Evolutionary conservation across 2,113 vertebrate genomes (phyloP), one percentile per base, ranked within the genome.

Genomic region (Reinhardtius hippoglossoides): DNA sequence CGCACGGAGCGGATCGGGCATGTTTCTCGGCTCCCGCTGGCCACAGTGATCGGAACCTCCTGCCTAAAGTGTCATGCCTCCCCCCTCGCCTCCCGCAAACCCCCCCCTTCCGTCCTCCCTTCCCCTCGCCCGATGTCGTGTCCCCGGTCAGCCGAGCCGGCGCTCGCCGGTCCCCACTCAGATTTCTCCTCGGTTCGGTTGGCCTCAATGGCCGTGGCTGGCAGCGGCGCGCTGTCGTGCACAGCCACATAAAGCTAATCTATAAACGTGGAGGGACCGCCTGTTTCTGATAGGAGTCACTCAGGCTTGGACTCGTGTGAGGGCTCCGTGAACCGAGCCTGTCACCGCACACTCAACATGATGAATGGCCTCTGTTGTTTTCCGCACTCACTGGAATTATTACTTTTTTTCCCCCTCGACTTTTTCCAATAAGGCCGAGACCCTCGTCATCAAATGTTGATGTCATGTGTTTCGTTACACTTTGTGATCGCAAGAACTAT

Each of bases 21-120:
- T 54, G 78, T 73, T 76, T 71, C 56, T 31, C 27, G 56, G 50
- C 50, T 54, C 50, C 89, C 93, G 82, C 82, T 89, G 93, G 93
- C 93, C 96, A 94, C 93, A 70, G 18, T 86, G 78, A 78, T 93
- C 87, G 89, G 81, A 88, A 87, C 93, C 73, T 74, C 73, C 71
- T 91, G 92, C 89, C 90, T 89, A 94, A 94, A 90, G 6, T 77
- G 88, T 82, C 87, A 57, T 73, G 54, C 87, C 54, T 81, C 23
- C 73, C 64, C 71, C 59, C 8, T 81, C 71, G 61, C 75, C 59
- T 50, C 26, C 35, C 37, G 24, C 82, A 2, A 14, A 27, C 9
- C 10, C 16, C 16, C 16, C 16, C 46, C 16, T 5, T 46, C 44
- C 44, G 1, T 46, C 44, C 8, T 23, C 27, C 10, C 57, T 15